Base-by-base conservation (phyloP, 2,797 vertebrate species). In the Myoxocephalus aenaeus region DNA sequence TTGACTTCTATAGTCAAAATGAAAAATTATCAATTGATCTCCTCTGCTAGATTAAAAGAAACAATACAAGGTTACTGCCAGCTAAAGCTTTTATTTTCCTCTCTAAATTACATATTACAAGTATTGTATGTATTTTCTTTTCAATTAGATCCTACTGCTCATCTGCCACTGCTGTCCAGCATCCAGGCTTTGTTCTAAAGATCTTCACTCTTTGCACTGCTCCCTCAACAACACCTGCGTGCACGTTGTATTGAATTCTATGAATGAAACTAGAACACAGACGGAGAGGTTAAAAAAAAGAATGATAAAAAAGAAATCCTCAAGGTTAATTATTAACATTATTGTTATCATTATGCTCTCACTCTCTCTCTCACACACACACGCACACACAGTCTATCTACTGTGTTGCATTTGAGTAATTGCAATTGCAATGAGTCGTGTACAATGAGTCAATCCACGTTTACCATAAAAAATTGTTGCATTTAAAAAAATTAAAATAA, bases 1-100 rank as follows among this genome's bases (percentile, higher is more conserved):
- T 18, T 53, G 20, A 38, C 4, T 53, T 1, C 11, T n/a, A 38
- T 22, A 15, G 27, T 50, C 15, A 65, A 48, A 65, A 34, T 18
- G 53, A 38, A 36, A 40, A 1, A 17, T 53, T 0, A 40, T 9
- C 8, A 25, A 17, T 38, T 34, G 17, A 25, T 51, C 11, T 40
- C 51, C 44, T 65, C 2, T 27, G 25, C 25, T 27, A 27, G 1
- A n/a, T 68, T 68, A 46, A 80, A 61, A 61, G 65, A 65, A 59
- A 40, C 29, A 12, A 29, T 40, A 27, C 6, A 42, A 27, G 58
- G 51, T 57, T n/a, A 66, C 53, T 46, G 34, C 14, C 20, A 25
- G 9, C 8, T 58, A 46, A 72, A 1, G 11, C 29, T 54, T 70
- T 65, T 27, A 29, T 57, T 59, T 36, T 53, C 17, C 32, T 46